Percentiles rank a stretch among this genome's conserved stretches.
Conservation (phyloP, 1,140 invertebrate species). For the Eupeodes corollae region DNA sequence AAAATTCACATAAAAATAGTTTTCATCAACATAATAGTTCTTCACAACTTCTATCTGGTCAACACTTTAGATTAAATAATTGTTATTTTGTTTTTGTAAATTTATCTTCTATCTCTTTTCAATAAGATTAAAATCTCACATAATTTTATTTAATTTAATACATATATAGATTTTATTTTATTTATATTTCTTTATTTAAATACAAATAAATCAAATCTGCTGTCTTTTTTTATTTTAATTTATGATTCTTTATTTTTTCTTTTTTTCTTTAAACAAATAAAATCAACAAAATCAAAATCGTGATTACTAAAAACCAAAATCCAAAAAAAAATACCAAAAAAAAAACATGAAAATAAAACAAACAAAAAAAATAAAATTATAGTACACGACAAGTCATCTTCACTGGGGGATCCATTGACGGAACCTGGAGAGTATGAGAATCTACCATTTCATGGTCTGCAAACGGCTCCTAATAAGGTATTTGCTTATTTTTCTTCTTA, state of each 20-base stretch:
- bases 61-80: background rate
- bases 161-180: conserved; percentile 1
- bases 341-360: conserved; percentile 6
- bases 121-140: no score
- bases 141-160: conserved; percentile 3
- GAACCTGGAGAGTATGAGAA: conserved; percentile 78
- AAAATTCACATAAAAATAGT: background rate
- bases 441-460: conserved; percentile 83
- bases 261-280: background rate
- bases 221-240: conserved; percentile 1
- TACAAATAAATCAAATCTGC: conserved; percentile 15
- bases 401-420: conserved; percentile 37
- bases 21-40: conserved; percentile 2
- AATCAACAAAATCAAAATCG: conserved; percentile 6
- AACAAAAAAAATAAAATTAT: conserved; percentile 12
- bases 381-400: conserved; percentile 38
- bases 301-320: conserved; percentile 7
- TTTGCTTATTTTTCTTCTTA: conserved; percentile 15
- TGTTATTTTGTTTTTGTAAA: no score
- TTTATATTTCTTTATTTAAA: conserved; percentile 1
- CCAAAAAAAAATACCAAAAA: conserved; percentile 5
- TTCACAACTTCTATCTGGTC: background rate
- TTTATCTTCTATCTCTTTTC: no score
- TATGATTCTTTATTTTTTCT: conserved; percentile 2
- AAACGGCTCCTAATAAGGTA: conserved; percentile 84